Percentiles rank a stretch among this genome's conserved stretches.
Conservation (phyloP, 1,140 invertebrate genomes). For the Ceratosolen fusciceps region DNA sequence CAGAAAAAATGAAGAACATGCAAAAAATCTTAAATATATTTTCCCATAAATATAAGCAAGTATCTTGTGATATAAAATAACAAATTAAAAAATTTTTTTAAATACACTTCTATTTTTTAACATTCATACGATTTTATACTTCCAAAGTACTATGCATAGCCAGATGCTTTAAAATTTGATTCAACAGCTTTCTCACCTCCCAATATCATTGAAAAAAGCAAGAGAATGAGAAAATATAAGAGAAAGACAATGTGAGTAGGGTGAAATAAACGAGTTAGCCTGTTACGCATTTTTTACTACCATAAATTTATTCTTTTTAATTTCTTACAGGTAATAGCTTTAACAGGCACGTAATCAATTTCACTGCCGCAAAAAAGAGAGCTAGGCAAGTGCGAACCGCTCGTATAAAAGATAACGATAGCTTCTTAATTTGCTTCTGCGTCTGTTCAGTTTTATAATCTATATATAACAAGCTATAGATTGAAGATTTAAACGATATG, state of each 20-base stretch:
- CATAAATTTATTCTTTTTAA: constrained; percentile 32
- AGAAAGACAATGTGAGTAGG: background rate
- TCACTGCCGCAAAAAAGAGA: background rate
- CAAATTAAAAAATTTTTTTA: too few relatives aligned
- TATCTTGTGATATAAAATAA: too few relatives aligned
- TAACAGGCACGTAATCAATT: constrained; percentile 31
- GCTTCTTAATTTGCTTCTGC: constrained; percentile 15
- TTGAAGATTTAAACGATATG: background rate
- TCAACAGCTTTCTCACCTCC: constrained; percentile 1
- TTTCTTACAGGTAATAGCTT: background rate
- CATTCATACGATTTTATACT: too few relatives aligned
- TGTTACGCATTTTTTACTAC: constrained; percentile 32
- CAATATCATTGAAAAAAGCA: background rate
- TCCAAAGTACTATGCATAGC: background rate
- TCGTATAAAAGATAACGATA: background rate
- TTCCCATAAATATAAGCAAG: too few relatives aligned
- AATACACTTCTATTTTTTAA: background rate
- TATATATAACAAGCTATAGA: background rate
- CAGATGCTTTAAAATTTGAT: constrained; percentile 13
- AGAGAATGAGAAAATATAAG: background rate
- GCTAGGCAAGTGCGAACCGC: background rate
- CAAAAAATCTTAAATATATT: too few relatives aligned
- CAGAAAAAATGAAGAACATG: too few relatives aligned
- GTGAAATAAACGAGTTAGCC: background rate
- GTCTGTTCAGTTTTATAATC: background rate